A percentile compares a stretch with the other conserved stretches of the same genome.
Evolutionary conservation across 2,113 vertebrate genomes (phyloP).

Genomic region (Pogona vitticeps): DNA sequence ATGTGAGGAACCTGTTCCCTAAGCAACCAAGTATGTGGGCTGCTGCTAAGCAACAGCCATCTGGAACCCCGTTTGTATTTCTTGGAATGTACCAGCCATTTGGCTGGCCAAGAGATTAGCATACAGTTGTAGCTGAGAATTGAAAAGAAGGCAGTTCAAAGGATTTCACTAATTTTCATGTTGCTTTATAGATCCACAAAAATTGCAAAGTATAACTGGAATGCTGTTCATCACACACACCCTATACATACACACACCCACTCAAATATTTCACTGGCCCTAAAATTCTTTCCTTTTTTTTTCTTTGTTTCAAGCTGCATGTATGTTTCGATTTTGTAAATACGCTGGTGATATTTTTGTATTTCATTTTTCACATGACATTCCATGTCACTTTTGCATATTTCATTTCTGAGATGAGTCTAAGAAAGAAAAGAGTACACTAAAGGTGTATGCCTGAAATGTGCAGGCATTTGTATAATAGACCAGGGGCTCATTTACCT

Average conservation of each 20-base stretch:
- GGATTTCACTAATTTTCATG: background rate
- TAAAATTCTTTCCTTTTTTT: background rate
- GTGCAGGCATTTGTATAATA: background rate
- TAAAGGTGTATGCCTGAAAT: background rate
- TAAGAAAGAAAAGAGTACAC: background rate
- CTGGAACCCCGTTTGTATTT: background rate
- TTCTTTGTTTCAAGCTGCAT: background rate
- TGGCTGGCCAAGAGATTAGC: background rate
- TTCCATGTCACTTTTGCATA: background rate
- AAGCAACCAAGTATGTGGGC: constrained; percentile 3
- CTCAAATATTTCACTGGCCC: background rate
- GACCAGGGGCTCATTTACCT: background rate
- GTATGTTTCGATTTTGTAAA: background rate
- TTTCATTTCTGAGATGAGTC: background rate
- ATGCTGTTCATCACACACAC: background rate
- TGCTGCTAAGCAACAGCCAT: constrained; percentile 14
- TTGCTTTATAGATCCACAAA: background rate
- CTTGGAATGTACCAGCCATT: constrained; percentile 23
- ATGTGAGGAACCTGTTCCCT: background rate
- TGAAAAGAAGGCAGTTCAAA: background rate
- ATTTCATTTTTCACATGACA: background rate
- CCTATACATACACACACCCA: background rate
- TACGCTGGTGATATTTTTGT: background rate
- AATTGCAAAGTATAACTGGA: background rate
- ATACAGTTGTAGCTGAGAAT: background rate